Percentiles rank a stretch among this genome's conserved stretches.
Evolutionary conservation across 2,888 invertebrate genomes (phyloP).

Genomic region (Odontocerum albicorne): DNA sequence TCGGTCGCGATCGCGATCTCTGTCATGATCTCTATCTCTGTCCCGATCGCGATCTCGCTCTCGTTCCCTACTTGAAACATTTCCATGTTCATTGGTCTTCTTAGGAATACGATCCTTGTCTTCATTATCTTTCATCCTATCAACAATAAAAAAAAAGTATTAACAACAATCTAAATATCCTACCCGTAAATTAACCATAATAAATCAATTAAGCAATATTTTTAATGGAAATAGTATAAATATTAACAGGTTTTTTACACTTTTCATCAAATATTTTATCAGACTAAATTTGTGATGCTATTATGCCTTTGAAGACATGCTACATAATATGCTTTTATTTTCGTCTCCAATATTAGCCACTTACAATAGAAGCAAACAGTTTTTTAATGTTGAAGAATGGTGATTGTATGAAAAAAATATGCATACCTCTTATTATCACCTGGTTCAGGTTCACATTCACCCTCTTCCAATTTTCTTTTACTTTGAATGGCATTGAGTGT

Average conservation of each 20-base stretch:
- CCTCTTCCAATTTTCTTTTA: conserved; percentile 61
- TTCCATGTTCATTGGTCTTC: conserved; percentile 16
- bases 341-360: not conserved
- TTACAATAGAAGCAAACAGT: not conserved
- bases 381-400: not conserved
- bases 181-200: too few relatives aligned
- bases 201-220: too few relatives aligned
- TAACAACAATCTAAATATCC: too few relatives aligned
- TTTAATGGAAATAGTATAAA: too few relatives aligned
- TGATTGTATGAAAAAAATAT: not conserved
- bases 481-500: conserved; percentile 45
- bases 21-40: conserved; percentile 57
- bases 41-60: conserved; percentile 40
- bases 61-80: not conserved
- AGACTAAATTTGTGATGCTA: too few relatives aligned
- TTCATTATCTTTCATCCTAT: conserved; percentile 28
- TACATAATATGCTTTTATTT: too few relatives aligned
- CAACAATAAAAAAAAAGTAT: too few relatives aligned
- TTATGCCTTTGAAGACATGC: too few relatives aligned
- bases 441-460: conserved; percentile 54
- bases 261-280: too few relatives aligned
- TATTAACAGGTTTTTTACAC: too few relatives aligned
- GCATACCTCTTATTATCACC: conserved; percentile 46
- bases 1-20: conserved; percentile 59
- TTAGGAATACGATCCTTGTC: conserved; percentile 32